Evolutionary conservation across 2,888 invertebrate species (phyloP).

Genomic region (Oscheius sp.): DNA sequence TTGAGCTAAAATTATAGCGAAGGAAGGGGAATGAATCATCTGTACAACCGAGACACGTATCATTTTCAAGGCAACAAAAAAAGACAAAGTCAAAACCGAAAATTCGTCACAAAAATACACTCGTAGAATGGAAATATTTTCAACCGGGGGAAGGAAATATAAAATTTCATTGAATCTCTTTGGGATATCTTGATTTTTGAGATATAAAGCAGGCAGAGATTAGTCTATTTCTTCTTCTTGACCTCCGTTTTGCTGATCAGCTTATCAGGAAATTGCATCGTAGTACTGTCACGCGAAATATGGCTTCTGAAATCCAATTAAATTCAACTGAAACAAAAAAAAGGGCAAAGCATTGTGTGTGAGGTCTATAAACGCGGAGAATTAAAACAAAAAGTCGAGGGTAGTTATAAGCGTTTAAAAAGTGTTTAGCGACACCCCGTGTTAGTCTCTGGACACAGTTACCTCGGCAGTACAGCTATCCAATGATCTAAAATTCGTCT

Average conservation of each 20-base stretch:
- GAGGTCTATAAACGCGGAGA: too few species aligned
- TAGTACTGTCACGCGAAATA: too few species aligned
- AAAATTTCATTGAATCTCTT: too few species aligned
- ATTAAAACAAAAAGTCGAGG: too few species aligned
- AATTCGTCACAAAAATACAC: neutral
- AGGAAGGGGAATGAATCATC: neutral
- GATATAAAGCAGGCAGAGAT: neutral
- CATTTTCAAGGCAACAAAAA: neutral
- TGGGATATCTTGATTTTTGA: too few species aligned
- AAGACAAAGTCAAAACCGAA: neutral
- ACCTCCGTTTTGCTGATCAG: conserved; percentile 27
- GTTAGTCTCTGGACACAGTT: neutral
- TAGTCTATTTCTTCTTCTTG: conserved; percentile 14
- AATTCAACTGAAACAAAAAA: too few species aligned
- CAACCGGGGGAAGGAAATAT: neutral
- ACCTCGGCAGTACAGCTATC: neutral
- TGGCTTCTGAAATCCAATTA: too few species aligned
- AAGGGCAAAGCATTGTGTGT: too few species aligned
- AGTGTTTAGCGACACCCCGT: neutral
- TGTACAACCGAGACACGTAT: conserved; percentile 1
- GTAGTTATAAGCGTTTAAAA: neutral
- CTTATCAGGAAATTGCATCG: too few species aligned
- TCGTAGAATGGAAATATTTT: neutral
- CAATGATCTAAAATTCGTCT: neutral
- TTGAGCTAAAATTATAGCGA: neutral